Evolutionary conservation across 2,797 vertebrate species (phyloP), one percentile per base, ranked within the genome.

Genomic region (Hipposideros larvatus): DNA sequence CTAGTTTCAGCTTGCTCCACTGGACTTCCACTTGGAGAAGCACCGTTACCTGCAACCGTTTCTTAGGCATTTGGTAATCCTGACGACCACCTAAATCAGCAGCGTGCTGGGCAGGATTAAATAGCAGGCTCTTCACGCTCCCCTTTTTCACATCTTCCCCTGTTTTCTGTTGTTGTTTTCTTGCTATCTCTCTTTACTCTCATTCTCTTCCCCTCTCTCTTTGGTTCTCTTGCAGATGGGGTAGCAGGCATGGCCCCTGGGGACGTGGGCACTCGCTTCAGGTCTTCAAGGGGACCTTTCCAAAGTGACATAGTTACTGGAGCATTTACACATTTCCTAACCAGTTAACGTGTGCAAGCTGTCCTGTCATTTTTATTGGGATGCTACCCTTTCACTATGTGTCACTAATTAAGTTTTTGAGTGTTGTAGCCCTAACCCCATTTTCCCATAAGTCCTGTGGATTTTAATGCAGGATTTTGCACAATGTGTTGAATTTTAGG

Each of bases 271-370:
- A 26, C 31, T 18, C 46, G 61, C 28, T 1, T 31, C 46, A 51
- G 61, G 53, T 13, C 63, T 7, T 48, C 66, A 51, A 71, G 41
- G 55, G 11, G 37, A 24, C 9, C 26, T 34, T 79, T 26, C 34
- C 48, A 31, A 46, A 41, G 13, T 1, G 46, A 61, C 0, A 0
- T 1, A 1, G 10, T 28, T 10, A 15, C 11, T 5, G 37, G 1
- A n/a, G 14, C 4, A 3, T 7, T 10, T 28, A 34, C 11, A 43
- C 16, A 1, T 65, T 55, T 85, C 73, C 24, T 41, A 24, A 53
- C 48, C 21, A 51, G n/a, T 13, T 22, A 7, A 16, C n/a, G 11
- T 1, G 14, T 11, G 28, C 43, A 34, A 61, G 61, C 1, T 2
- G 4, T 46, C 55, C 63, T 34, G 6, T 14, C 19, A 0, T n/a